Conservation (phyloP, 2,113 vertebrate species). For the Pipra filicauda region DNA sequence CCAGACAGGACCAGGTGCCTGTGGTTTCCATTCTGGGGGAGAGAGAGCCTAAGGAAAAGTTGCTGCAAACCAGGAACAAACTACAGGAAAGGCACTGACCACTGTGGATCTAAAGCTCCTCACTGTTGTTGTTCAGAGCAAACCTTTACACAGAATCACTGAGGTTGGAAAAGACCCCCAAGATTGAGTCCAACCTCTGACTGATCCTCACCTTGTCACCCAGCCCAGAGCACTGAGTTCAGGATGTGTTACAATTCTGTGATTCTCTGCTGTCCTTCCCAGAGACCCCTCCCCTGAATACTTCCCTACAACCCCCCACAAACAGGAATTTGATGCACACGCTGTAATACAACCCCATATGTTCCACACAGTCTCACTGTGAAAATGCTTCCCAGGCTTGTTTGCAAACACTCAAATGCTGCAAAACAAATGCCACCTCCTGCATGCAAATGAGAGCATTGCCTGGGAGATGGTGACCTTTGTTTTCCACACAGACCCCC, state of each 20-base stretch:
- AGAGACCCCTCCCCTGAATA: background rate
- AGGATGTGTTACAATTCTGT: background rate
- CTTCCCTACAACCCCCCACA: background rate
- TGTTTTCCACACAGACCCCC: background rate
- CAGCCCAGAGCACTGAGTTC: background rate
- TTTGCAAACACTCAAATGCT: background rate
- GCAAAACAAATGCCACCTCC: background rate
- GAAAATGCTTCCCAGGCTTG: background rate
- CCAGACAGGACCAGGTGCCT: rapidly evolving
- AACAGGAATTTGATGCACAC: background rate
- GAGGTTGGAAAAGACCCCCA: background rate
- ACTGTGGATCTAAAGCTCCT: background rate
- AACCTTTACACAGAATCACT: too few species aligned
- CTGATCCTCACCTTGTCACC: background rate
- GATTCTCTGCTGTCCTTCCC: background rate
- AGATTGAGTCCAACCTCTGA: background rate
- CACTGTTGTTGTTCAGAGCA: background rate
- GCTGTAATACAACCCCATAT: background rate
- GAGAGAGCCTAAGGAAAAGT: background rate
- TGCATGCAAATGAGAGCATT: background rate
- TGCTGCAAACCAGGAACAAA: too few species aligned
- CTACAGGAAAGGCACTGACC: background rate
- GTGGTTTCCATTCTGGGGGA: rapidly evolving
- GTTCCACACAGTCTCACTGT: background rate
- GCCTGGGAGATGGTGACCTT: background rate